Percentiles rank a stretch among this genome's conserved stretches.
Conservation (phyloP, 2,113 vertebrate genomes). For the Dipodomys stephensi region DNA sequence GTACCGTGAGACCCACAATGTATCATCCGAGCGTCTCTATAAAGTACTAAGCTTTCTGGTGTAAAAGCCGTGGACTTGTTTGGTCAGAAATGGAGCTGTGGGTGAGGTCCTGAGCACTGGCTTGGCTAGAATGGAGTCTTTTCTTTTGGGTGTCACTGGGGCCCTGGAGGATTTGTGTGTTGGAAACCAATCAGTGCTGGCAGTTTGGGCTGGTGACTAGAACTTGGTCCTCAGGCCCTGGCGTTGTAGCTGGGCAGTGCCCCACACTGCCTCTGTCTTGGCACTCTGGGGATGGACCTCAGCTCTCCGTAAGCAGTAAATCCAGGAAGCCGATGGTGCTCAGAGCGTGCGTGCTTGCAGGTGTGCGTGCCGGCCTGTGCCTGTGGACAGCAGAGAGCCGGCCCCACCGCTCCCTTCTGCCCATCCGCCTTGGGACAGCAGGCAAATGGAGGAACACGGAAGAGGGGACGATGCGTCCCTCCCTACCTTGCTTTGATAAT, state of each 20-base stretch:
- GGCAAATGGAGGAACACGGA: constrained; percentile 79
- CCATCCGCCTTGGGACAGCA: constrained; percentile 76
- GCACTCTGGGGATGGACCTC: background rate
- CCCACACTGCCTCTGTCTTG: rapidly evolving
- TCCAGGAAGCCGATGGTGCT: rapidly evolving
- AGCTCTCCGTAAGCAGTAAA: background rate
- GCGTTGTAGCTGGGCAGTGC: rapidly evolving
- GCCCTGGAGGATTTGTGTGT: rapidly evolving
- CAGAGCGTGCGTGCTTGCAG: too few species aligned
- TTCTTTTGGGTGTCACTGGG: background rate
- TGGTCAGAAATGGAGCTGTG: rapidly evolving
- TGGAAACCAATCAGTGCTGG: background rate
- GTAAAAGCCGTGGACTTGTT: rapidly evolving
- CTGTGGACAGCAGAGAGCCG: background rate
- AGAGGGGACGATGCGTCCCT: constrained; percentile 72
- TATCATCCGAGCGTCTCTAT: rapidly evolving
- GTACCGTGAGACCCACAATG: rapidly evolving
- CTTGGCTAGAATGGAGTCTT: rapidly evolving
- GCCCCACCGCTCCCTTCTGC: background rate
- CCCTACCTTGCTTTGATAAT: constrained; percentile 85
- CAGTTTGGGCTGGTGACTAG: rapidly evolving
- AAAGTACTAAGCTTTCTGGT: background rate
- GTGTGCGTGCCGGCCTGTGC: background rate
- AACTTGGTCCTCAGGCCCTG: too few species aligned
- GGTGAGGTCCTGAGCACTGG: background rate